phyloP scores from a whole-genome alignment of 2,888 invertebrate species.

The Leptinotarsa tumamoca region DNA sequence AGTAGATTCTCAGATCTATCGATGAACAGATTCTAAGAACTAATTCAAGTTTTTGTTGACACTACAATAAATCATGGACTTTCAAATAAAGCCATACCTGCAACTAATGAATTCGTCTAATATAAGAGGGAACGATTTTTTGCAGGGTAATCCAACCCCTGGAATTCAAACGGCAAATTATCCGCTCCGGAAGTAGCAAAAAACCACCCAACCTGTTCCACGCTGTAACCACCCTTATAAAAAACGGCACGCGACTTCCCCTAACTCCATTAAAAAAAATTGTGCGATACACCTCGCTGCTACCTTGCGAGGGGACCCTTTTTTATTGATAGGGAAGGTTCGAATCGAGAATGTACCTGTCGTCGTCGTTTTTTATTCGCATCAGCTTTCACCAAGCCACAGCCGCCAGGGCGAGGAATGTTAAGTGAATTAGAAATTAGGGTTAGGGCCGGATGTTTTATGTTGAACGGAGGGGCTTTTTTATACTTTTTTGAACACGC shows the following conservation, averaged over 20 bases:
- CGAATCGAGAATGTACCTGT: constrained; percentile 24
- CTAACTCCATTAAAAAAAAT: constrained; percentile 18
- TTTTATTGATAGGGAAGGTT: constrained; percentile 21
- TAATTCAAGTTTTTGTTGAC: neutral
- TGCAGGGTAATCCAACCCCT: constrained; percentile 31
- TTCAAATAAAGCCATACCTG: neutral
- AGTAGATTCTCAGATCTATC: no score
- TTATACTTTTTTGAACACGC: constrained; percentile 45
- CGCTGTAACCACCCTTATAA: constrained; percentile 20
- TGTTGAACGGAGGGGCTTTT: constrained; percentile 36
- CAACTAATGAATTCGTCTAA: neutral
- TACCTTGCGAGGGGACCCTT: constrained; percentile 20
- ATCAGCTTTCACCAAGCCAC: constrained; percentile 22
- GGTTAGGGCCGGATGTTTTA: constrained; percentile 36
- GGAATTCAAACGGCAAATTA: constrained; percentile 25
- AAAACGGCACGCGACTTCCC: constrained; percentile 36
- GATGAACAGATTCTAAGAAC: no score
- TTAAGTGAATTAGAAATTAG: constrained; percentile 38
- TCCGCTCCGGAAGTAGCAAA: constrained; percentile 28
- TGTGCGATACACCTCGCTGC: constrained; percentile 23
- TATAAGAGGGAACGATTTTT: constrained; percentile 18
- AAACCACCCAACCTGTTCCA: constrained; percentile 33
- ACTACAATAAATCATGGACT: neutral
- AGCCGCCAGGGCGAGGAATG: constrained; percentile 30
- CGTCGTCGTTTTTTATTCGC: constrained; percentile 36